phyloP scores from a whole-genome alignment of 92 coral and sea anemone species.

The Umimayanthus chanpuru region DNA sequence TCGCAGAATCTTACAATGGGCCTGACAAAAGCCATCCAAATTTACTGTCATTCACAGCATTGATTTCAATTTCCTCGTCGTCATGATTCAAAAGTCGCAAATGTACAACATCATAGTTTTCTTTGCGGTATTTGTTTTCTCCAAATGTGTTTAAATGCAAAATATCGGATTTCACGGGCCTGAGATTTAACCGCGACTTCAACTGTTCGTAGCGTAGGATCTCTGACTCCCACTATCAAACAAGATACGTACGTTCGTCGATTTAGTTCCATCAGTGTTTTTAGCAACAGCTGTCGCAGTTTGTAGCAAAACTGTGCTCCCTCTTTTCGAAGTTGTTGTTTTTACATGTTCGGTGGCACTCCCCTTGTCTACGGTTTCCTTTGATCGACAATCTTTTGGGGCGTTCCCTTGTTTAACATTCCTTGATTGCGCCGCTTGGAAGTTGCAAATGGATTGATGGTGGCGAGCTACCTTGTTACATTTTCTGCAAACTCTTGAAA shows the following conservation, averaged over 20 bases:
- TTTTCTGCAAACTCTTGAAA: slow-evolving; percentile 33
- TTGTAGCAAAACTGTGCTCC: slow-evolving; percentile 57
- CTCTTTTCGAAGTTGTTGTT: slow-evolving; percentile 10
- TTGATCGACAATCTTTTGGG: not conserved
- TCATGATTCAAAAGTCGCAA: slow-evolving; percentile 28
- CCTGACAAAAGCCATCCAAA: slow-evolving; percentile 73
- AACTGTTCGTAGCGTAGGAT: slow-evolving; percentile 47
- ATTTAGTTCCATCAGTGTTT: slow-evolving; percentile 31
- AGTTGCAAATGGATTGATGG: no score
- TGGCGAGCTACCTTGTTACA: no score
- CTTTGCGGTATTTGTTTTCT: no score
- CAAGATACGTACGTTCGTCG: no score
- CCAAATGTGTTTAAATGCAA: slow-evolving; percentile 66
- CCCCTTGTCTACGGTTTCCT: not conserved
- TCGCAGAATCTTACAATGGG: slow-evolving; percentile 36
- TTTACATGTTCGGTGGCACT: slow-evolving; percentile 17
- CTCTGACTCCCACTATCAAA: no score
- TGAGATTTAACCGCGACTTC: slow-evolving; percentile 49
- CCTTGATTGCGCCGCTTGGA: not conserved
- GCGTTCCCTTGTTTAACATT: not conserved
- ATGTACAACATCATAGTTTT: slow-evolving; percentile 53
- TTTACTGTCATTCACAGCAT: slow-evolving; percentile 52
- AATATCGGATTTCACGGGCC: slow-evolving; percentile 52
- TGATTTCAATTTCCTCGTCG: slow-evolving; percentile 42
- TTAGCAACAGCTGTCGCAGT: slow-evolving; percentile 60